Percentiles rank a stretch among this genome's conserved stretches.
These are phyloP conservation scores for rabbit (Oryctolagus cuniculus) DNA, from an alignment of 2,113 vertebrate genomes.

Conservation along the genomic window mOryCun1.1 NC_091453.1:34986001-34986500, in stretches of 20 bases:
- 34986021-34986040: neutral
- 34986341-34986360: neutral
- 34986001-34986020: slow-evolving; percentile 10
- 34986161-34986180: slow-evolving; percentile 1
- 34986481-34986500: slow-evolving; percentile 47
- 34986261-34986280: slow-evolving; percentile 19
- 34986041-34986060: slow-evolving; percentile 34
- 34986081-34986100: neutral
- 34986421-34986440: slow-evolving; percentile 36
- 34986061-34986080: neutral
- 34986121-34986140: neutral
- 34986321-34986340: slow-evolving; percentile 30
- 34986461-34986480: slow-evolving; percentile 50
- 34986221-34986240: slow-evolving; percentile 37
- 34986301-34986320: slow-evolving; percentile 36
- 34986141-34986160: neutral
- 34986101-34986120: slow-evolving; percentile 57
- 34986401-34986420: neutral
- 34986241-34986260: slow-evolving; percentile 46
- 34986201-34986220: slow-evolving; percentile 31
- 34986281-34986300: slow-evolving; percentile 47
- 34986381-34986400: slow-evolving; percentile 22
- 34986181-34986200: slow-evolving; percentile 53
- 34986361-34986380: neutral
- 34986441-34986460: slow-evolving; percentile 26